Percentiles rank a stretch among this genome's conserved stretches.
Evolutionary conservation across 1,140 invertebrate genomes (phyloP).

Genomic region (Drosophila sucinea): DNA sequence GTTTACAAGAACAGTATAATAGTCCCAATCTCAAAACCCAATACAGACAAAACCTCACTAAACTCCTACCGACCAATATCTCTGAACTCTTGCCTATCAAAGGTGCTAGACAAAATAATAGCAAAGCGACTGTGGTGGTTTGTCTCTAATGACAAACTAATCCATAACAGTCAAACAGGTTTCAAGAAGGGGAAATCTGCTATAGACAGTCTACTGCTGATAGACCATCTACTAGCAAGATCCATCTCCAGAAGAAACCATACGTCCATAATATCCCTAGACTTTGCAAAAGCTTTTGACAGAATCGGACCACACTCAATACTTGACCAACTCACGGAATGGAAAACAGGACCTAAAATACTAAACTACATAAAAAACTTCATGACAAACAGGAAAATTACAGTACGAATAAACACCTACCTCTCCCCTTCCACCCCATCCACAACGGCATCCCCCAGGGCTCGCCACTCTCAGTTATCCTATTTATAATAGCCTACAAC

Average conservation of each 20-base stretch:
- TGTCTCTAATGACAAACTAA: no score
- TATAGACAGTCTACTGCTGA: no score
- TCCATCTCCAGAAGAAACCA: constrained; percentile 16
- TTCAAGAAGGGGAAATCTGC: no score
- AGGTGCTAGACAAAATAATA: no score
- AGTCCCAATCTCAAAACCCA: no score
- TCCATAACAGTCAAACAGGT: no score
- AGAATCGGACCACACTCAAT: constrained; percentile 27
- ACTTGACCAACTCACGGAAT: constrained; percentile 30
- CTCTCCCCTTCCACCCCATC: neutral
- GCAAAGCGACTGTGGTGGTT: no score
- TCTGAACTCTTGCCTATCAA: no score
- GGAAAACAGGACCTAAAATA: constrained; percentile 27
- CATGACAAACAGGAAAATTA: constrained; percentile 8
- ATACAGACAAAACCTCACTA: no score
- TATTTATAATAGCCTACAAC: constrained; percentile 17
- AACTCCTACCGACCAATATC: no score
- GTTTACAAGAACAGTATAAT: no score
- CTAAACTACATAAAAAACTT: constrained; percentile 27
- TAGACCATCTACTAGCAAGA: neutral
- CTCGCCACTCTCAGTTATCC: constrained; percentile 10
- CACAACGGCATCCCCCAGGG: constrained; percentile 20
- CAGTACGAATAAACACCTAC: constrained; percentile 17
- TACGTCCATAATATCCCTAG: no score
- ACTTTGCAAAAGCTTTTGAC: constrained; percentile 27